Conservation (phyloP, 2,888 invertebrate genomes). For the Lasius platythorax region DNA sequence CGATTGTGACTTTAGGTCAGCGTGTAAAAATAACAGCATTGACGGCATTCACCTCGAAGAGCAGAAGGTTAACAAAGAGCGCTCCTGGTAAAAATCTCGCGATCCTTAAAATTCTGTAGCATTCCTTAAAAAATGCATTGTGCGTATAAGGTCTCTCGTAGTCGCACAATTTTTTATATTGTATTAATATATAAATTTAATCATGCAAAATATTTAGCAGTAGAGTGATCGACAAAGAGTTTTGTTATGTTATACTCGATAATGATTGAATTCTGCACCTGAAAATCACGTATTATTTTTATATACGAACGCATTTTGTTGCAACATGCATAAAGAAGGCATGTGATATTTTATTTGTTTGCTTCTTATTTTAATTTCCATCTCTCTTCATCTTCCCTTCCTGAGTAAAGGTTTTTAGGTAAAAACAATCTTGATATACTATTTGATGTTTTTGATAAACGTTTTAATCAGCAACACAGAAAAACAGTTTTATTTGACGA, state of each 20-base stretch:
- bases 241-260: neutral
- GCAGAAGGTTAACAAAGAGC: slow-evolving; percentile 81
- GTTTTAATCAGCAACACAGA: neutral
- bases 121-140: neutral
- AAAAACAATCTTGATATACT: neutral
- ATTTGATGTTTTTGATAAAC: neutral
- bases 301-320: neutral
- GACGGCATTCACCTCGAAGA: slow-evolving; percentile 76
- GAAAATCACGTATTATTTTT: neutral
- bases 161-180: neutral
- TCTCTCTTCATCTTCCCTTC: neutral
- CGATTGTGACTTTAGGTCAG: slow-evolving; percentile 64
- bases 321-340: neutral
- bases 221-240: neutral
- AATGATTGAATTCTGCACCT: neutral
- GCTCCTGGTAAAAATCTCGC: slow-evolving; percentile 78
- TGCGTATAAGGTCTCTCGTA: neutral
- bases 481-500: neutral
- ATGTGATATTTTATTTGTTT: neutral
- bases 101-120: neutral
- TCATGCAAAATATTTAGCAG: neutral
- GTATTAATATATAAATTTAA: slow-evolving; percentile 6
- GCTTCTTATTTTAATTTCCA: neutral
- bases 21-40: slow-evolving; percentile 78
- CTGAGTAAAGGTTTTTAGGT: neutral